A percentile compares a stretch with the other conserved stretches of the same genome.
Evolutionary conservation across 2,797 vertebrate species (phyloP).

Genomic region (Atherinosoma microstoma): DNA sequence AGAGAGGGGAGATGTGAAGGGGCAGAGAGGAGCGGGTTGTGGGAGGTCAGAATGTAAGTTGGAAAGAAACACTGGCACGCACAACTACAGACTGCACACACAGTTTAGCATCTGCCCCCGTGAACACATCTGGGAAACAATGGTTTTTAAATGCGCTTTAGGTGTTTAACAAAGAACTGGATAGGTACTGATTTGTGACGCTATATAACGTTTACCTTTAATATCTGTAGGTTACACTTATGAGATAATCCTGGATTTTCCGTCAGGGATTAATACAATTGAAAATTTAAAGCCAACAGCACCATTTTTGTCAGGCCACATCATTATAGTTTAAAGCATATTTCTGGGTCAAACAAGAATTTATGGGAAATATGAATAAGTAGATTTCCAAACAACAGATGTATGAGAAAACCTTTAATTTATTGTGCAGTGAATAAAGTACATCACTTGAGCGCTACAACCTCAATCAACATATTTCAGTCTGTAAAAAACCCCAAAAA

Average conservation of each 20-base stretch:
- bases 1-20: constrained; percentile 53
- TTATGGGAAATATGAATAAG: constrained; percentile 41
- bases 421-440: constrained; percentile 38
- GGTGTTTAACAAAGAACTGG: constrained; percentile 10
- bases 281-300: constrained; percentile 40
- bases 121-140: constrained; percentile 9
- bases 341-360: constrained; percentile 56
- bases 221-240: constrained; percentile 45
- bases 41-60: constrained; percentile 51
- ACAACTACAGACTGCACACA: constrained; percentile 11
- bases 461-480: constrained; percentile 41
- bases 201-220: constrained; percentile 34
- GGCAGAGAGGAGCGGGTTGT: constrained; percentile 21
- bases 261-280: constrained; percentile 48
- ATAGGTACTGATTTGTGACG: neutral
- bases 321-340: constrained; percentile 13
- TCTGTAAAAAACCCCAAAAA: constrained; percentile 38
- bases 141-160: constrained; percentile 6
- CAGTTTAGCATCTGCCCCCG: constrained; percentile 8
- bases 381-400: constrained; percentile 52
- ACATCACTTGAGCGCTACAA: constrained; percentile 46
- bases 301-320: constrained; percentile 32
- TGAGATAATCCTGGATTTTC: constrained; percentile 69
- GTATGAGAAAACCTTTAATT: constrained; percentile 77
- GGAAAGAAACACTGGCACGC: constrained; percentile 44